Evolutionary conservation across 2,797 vertebrate species (phyloP).

Genomic region (Periparus ater): DNA sequence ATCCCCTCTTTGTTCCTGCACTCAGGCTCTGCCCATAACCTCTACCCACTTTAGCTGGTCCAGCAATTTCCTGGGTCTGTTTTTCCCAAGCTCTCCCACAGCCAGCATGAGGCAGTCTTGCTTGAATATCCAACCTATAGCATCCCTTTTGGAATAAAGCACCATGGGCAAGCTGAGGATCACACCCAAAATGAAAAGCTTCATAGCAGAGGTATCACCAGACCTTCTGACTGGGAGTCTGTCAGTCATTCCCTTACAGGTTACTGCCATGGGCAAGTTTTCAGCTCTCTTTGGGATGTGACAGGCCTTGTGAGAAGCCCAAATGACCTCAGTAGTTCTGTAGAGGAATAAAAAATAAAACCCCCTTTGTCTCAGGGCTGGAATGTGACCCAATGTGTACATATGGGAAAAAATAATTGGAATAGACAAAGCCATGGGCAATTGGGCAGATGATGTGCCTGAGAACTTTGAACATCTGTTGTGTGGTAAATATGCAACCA

Average conservation of each 20-base stretch:
- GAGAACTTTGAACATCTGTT: conserved; percentile 58
- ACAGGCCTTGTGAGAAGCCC: not conserved
- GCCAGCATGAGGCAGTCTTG: not conserved
- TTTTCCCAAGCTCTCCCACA: not conserved
- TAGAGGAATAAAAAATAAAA: not conserved
- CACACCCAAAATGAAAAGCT: not conserved
- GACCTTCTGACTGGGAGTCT: not conserved
- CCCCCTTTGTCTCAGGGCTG: not conserved
- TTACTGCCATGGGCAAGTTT: not conserved
- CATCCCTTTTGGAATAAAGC: not conserved
- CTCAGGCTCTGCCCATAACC: not conserved
- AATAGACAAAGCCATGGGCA: conserved; percentile 61
- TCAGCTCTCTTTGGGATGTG: not conserved
- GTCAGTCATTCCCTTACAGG: not conserved
- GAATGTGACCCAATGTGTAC: not conserved
- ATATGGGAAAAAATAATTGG: conserved; percentile 50
- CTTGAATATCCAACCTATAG: not conserved
- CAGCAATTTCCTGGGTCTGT: not conserved
- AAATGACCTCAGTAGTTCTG: not conserved
- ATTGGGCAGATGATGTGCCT: conserved; percentile 60
- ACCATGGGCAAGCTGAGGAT: not conserved
- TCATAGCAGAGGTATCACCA: not conserved
- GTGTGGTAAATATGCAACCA: conserved; percentile 37
- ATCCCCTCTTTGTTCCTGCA: not conserved
- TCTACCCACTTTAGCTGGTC: not conserved